A percentile compares a stretch with the other conserved stretches of the same genome.
phyloP scores from a whole-genome alignment of 2,797 vertebrate species.

The Crotalus adamanteus region DNA sequence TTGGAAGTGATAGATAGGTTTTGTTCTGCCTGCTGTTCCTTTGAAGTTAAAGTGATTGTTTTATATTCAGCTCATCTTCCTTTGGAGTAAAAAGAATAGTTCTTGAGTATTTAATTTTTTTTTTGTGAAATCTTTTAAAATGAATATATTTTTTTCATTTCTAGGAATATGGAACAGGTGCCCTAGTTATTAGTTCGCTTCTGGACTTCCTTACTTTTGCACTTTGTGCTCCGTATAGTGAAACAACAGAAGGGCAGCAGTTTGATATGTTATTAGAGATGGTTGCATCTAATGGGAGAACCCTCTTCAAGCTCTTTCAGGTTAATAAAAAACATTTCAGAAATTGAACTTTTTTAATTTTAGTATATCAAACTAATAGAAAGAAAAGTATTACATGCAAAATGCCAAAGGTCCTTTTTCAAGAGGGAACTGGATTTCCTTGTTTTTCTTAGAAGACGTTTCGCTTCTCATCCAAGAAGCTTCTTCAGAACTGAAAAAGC shows the following conservation, averaged over 20 bases:
- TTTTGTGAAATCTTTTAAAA: conserved; percentile 3
- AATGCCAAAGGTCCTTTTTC: no score
- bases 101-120: neutral
- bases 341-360: neutral
- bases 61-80: neutral
- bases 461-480: no score
- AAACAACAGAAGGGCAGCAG: conserved; percentile 97
- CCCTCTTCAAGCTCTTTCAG: conserved; percentile 98
- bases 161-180: conserved; percentile 95
- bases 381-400: neutral
- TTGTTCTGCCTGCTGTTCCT: neutral
- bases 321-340: conserved; percentile 67
- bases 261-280: conserved; percentile 99
- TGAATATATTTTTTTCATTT: conserved; percentile 38
- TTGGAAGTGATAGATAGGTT: neutral
- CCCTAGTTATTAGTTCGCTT: conserved; percentile 96
- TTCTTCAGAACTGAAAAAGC: no score
- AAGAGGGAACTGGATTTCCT: no score
- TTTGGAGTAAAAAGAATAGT: neutral
- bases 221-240: conserved; percentile 97
- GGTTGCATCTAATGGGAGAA: conserved; percentile 93
- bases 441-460: no score
- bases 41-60: neutral
- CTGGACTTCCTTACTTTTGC: conserved; percentile 98
- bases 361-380: neutral